Base-by-base conservation (phyloP, 2,113 vertebrate genomes). In the Eulemur rufifrons region DNA sequence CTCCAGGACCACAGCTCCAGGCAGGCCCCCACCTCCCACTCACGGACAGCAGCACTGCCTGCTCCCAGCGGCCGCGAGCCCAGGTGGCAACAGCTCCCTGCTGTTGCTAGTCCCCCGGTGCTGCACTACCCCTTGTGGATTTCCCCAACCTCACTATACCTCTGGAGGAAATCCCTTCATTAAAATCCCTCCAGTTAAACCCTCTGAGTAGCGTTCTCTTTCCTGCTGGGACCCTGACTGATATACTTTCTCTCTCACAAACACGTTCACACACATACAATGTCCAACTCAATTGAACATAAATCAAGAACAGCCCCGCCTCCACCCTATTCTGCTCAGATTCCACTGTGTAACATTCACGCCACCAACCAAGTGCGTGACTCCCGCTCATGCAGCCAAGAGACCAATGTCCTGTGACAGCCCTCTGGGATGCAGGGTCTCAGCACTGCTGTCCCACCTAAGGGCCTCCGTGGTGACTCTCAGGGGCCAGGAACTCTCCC, bases 91-190 rank as follows among this genome's bases (percentile, higher is more conserved):
- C 54, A 56, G 47, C 92, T 54, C 56, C 77, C 50, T 10, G 34
- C 42, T 10, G 8, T 6, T 27, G 47, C 52, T 42, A 5, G 37
- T 27, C 23, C 50, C 29, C 8, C 37, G 50, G 34, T 2, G 15
- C 23, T 14, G 6, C 29, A 2, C 17, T 3, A 1, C 9, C 47
- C 34, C 59, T 12, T 32, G 3, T 2, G 23, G 17, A 20, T 52
- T 29, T 78, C 59, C n/a, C 86, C 32, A 27, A 2, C 15, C 91
- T 81, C 78, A 39, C 27, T 45, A 8, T 0, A 83, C 4, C 59
- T 80, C 23, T 21, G 18, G 80, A 63, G 92, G 81, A 64, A 91
- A 64, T 6, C 56, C 13, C 64, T 69, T 25, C 21, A 11, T 50
- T 54, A 25, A 56, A 23, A 21, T 23, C 63, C 63, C 84, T 86